These are phyloP conservation scores for Phthorimaea operculella DNA, from an alignment of 1,140 invertebrate genomes.

Conservation along the genomic window DNA sequence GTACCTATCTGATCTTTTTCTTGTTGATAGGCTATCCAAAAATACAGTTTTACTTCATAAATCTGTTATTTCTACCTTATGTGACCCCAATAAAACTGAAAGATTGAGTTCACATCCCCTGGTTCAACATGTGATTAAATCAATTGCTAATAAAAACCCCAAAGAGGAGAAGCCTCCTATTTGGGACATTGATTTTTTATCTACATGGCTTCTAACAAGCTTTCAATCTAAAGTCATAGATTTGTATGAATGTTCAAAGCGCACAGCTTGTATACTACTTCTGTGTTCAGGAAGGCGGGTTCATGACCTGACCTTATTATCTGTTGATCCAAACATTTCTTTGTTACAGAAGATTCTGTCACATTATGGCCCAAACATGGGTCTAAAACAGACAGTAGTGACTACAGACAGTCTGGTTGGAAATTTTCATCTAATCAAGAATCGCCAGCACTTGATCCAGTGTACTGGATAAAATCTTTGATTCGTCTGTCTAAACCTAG, in stretches of 20 bases:
- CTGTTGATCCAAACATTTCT: background rate
- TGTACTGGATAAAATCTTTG: background rate
- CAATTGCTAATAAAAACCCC: too few relatives aligned
- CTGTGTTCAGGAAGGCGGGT: background rate
- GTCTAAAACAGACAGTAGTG: background rate
- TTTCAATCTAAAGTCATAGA: background rate
- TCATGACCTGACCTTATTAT: background rate
- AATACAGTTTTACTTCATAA: too few relatives aligned
- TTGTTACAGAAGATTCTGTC: background rate
- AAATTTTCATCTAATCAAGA: background rate
- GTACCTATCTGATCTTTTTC: too few relatives aligned
- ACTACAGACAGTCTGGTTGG: background rate
- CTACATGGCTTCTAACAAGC: too few relatives aligned
- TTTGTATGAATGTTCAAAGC: background rate
- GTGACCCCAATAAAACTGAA: too few relatives aligned
- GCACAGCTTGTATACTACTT: slow-evolving; percentile 1
- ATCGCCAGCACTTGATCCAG: background rate
- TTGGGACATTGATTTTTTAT: too few relatives aligned
- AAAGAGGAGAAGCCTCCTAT: too few relatives aligned
- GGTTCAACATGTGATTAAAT: too few relatives aligned
- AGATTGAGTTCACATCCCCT: too few relatives aligned
- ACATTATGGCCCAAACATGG: background rate
- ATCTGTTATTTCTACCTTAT: too few relatives aligned
- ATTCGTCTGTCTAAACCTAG: background rate
- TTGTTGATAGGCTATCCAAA: too few relatives aligned